These are phyloP conservation scores for Styela plicata DNA, from an alignment of 23 tunicate genomes.

Conservation along the genomic window DNA sequence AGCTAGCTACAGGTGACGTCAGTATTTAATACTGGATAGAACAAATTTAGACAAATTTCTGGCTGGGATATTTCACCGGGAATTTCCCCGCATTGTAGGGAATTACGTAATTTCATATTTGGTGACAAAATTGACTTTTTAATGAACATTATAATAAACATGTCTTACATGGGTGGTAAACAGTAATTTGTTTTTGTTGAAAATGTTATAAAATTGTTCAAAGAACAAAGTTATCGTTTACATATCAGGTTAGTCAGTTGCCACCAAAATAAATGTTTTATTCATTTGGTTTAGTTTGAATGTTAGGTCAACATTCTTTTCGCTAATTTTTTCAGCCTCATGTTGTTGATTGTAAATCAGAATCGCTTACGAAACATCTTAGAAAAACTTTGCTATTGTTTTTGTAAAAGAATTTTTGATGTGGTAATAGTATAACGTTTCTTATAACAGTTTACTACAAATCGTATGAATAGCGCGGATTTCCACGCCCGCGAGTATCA, in stretches of 20 bases:
- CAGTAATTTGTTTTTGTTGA: slow-evolving; percentile 14
- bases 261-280: slow-evolving; percentile 10
- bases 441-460: slow-evolving; percentile 6
- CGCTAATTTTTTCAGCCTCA: neutral
- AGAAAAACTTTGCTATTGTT: neutral
- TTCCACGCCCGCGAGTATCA: slow-evolving; percentile 16
- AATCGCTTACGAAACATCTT: neutral
- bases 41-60: too few relatives aligned
- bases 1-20: too few relatives aligned
- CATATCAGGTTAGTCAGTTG: slow-evolving; percentile 26
- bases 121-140: too few relatives aligned
- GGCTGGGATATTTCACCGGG: too few relatives aligned
- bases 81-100: too few relatives aligned
- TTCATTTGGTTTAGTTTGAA: neutral
- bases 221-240: slow-evolving; percentile 27
- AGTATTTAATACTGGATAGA: too few relatives aligned
- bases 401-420: slow-evolving; percentile 7
- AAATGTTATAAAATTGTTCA: slow-evolving; percentile 16
- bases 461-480: neutral
- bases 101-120: too few relatives aligned
- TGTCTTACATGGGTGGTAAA: slow-evolving; percentile 27
- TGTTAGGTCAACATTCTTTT: slow-evolving; percentile 12
- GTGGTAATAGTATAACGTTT: slow-evolving; percentile 25
- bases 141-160: too few relatives aligned
- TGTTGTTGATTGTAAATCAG: neutral